Evolutionary conservation across 2,888 invertebrate genomes (phyloP).

Genomic region (Clivina fossor): DNA sequence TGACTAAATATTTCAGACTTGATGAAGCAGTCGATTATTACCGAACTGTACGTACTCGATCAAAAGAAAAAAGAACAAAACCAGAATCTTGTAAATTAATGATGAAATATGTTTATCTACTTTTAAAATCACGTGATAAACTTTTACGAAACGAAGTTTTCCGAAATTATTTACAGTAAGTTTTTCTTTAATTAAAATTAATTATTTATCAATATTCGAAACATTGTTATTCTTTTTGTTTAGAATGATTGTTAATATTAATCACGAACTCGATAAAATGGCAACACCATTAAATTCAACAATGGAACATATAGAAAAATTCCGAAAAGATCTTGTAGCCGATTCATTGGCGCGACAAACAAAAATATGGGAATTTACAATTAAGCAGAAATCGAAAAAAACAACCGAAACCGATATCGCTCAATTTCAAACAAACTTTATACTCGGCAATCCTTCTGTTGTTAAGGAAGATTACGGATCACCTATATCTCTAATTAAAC

Average conservation of each 20-base stretch:
- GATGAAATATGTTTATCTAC: constrained; percentile 59
- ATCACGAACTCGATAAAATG: constrained; percentile 33
- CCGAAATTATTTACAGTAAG: constrained; percentile 41
- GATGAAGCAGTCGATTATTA: constrained; percentile 55
- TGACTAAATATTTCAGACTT: constrained; percentile 46
- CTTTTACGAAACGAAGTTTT: constrained; percentile 54
- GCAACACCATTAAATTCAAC: constrained; percentile 20
- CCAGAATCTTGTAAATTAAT: constrained; percentile 58
- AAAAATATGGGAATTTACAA: constrained; percentile 34
- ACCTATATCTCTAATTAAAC: constrained; percentile 27
- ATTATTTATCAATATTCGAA: not conserved
- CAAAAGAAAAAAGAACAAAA: constrained; percentile 53
- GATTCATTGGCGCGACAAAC: constrained; percentile 24
- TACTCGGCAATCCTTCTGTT: constrained; percentile 19
- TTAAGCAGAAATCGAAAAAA: constrained; percentile 20
- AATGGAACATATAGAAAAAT: constrained; percentile 33
- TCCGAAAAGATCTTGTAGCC: constrained; percentile 12
- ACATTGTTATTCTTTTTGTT: constrained; percentile 13
- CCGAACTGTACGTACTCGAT: constrained; percentile 52
- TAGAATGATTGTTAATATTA: constrained; percentile 32
- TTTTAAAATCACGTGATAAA: constrained; percentile 58
- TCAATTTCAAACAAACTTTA: constrained; percentile 13
- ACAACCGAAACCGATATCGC: not conserved
- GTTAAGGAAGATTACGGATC: constrained; percentile 9
- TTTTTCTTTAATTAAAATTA: constrained; percentile 14